Evolutionary conservation across 2,888 invertebrate species (phyloP).

Genomic region (Xylota sylvarum): DNA sequence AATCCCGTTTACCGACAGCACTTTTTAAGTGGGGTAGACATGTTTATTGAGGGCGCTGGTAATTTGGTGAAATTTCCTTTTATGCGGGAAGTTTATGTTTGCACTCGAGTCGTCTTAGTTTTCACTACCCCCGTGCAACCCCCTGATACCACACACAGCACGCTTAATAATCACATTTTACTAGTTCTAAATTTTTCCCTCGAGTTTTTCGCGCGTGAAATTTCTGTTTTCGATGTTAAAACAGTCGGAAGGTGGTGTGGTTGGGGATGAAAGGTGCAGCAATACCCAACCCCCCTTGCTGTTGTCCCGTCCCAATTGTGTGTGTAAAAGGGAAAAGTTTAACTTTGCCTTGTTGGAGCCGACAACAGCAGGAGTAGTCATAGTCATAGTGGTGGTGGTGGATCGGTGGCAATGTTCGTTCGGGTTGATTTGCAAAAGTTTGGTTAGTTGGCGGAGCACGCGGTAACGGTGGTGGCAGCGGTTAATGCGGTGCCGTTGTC

Average conservation of each 20-base stretch:
- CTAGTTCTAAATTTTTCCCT: slow-evolving; percentile 67
- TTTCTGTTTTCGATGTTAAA: slow-evolving; percentile 65
- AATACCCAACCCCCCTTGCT: background rate
- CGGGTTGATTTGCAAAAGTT: slow-evolving; percentile 75
- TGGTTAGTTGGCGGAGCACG: slow-evolving; percentile 66
- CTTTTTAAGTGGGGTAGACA: slow-evolving; percentile 12
- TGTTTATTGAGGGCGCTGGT: slow-evolving; percentile 41
- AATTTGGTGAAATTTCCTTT: slow-evolving; percentile 42
- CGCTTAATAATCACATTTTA: slow-evolving; percentile 67
- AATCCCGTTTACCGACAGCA: slow-evolving; percentile 24
- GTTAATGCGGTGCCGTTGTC: slow-evolving; percentile 76
- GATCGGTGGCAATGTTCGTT: slow-evolving; percentile 48
- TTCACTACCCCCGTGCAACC: background rate
- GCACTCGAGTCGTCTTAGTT: slow-evolving; percentile 38
- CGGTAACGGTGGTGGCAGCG: slow-evolving; percentile 37
- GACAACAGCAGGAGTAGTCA: background rate
- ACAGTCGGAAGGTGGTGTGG: background rate
- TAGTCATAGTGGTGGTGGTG: background rate
- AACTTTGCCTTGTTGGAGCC: slow-evolving; percentile 31
- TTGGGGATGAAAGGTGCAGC: background rate
- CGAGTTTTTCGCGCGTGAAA: slow-evolving; percentile 72
- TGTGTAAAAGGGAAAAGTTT: slow-evolving; percentile 42
- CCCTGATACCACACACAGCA: background rate
- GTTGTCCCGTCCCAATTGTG: background rate
- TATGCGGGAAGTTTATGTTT: slow-evolving; percentile 30